phyloP scores from a whole-genome alignment of 2,797 vertebrate genomes.

The Acestrorhynchus altus region DNA sequence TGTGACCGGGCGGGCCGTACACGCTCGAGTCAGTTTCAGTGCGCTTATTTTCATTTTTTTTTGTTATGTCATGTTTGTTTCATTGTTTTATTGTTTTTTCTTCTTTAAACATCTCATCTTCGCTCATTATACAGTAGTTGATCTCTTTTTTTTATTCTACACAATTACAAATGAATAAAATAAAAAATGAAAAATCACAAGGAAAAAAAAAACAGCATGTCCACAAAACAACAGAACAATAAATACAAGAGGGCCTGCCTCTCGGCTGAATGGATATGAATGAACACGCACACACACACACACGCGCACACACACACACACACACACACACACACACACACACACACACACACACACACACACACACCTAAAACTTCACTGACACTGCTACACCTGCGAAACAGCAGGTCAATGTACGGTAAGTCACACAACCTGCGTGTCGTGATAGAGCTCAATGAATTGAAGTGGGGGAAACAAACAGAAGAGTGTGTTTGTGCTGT shows the following conservation, averaged over 20 bases:
- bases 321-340: background rate
- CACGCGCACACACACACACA: slow-evolving; percentile 1
- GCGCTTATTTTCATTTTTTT: slow-evolving; percentile 16
- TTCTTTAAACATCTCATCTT: slow-evolving; percentile 41
- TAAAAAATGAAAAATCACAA: slow-evolving; percentile 69
- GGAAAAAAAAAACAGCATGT: slow-evolving; percentile 62
- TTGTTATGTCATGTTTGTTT: too few species aligned
- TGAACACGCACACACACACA: background rate
- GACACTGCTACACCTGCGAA: slow-evolving; percentile 6
- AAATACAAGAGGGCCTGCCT: slow-evolving; percentile 80
- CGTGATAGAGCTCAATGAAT: slow-evolving; percentile 51
- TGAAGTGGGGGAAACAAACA: background rate
- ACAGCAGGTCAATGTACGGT: slow-evolving; percentile 38
- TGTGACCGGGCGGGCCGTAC: background rate
- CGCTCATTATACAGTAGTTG: background rate
- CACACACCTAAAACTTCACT: background rate
- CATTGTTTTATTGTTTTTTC: background rate
- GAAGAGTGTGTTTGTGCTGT: slow-evolving; percentile 35
- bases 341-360: slow-evolving; percentile 6
- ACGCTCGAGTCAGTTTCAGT: slow-evolving; percentile 5
- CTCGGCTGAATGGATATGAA: slow-evolving; percentile 60
- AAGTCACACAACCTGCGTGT: slow-evolving; percentile 51
- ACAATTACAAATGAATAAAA: slow-evolving; percentile 61
- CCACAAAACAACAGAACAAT: slow-evolving; percentile 72
- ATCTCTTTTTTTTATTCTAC: slow-evolving; percentile 40